Percentiles rank a stretch among this genome's conserved stretches.
These are phyloP conservation scores for Rhopalosiphum nymphaeae DNA, from an alignment of 2,888 invertebrate genomes.

Conservation along the genomic window DNA sequence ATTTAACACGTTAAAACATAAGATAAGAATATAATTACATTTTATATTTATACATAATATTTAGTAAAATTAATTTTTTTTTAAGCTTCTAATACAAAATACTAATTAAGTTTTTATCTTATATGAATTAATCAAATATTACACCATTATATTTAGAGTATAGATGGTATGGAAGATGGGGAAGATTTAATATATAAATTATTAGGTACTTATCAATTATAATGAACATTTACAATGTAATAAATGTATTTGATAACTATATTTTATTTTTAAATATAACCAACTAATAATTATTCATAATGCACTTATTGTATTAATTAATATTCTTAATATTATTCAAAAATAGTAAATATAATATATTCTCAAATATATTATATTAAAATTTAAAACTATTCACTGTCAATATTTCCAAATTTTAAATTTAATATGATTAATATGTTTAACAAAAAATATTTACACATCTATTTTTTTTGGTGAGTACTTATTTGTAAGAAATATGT, in stretches of 20 bases:
- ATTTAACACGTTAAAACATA: not conserved
- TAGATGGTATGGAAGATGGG: not conserved
- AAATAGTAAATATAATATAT: not conserved
- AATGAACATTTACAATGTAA: not conserved
- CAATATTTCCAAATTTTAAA: no score
- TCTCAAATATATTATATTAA: no score
- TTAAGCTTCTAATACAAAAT: not conserved
- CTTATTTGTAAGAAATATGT: no score
- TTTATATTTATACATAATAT: slow-evolving; percentile 1
- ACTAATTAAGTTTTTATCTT: not conserved
- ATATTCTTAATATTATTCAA: not conserved
- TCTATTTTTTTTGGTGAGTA: not conserved
- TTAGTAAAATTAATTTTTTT: slow-evolving; percentile 3
- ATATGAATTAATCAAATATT: slow-evolving; percentile 2
- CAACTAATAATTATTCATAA: not conserved
- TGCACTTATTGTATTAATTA: not conserved
- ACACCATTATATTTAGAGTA: not conserved
- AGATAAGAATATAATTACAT: slow-evolving; percentile 32
- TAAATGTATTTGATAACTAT: not conserved
- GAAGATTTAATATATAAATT: slow-evolving; percentile 25
- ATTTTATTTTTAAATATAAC: not conserved
- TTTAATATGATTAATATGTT: no score
- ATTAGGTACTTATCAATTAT: slow-evolving; percentile 24
- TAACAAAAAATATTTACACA: no score
- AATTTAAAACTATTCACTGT: no score